Conservation (phyloP, 2,797 vertebrate genomes). For the Poecile montanus region DNA sequence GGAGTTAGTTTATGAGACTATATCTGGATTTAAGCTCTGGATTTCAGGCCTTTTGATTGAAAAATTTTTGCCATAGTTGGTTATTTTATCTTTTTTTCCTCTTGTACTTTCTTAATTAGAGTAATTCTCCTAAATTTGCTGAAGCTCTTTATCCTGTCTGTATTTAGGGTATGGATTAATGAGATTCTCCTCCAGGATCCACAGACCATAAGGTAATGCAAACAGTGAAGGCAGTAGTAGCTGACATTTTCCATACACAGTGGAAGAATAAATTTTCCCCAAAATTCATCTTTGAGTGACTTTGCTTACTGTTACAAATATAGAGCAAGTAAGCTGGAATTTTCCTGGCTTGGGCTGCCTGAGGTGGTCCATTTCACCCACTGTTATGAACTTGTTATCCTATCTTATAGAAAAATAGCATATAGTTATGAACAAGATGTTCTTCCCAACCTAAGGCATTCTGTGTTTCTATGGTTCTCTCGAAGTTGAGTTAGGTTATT, state of each 20-base stretch:
- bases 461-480: background rate
- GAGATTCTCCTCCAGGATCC: background rate
- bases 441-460: background rate
- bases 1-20: constrained; percentile 9
- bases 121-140: background rate
- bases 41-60: background rate
- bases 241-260: background rate
- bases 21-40: background rate
- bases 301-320: background rate
- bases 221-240: background rate
- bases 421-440: background rate
- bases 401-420: background rate
- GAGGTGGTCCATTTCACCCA: background rate
- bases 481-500: background rate
- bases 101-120: background rate
- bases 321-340: background rate
- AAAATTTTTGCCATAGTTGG: background rate
- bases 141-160: background rate
- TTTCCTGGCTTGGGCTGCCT: background rate
- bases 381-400: background rate
- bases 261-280: background rate
- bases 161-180: background rate
- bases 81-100: background rate
- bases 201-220: background rate
- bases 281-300: background rate